phyloP scores from a whole-genome alignment of 2,888 invertebrate genomes.

The Pantelozetes paolii region DNA sequence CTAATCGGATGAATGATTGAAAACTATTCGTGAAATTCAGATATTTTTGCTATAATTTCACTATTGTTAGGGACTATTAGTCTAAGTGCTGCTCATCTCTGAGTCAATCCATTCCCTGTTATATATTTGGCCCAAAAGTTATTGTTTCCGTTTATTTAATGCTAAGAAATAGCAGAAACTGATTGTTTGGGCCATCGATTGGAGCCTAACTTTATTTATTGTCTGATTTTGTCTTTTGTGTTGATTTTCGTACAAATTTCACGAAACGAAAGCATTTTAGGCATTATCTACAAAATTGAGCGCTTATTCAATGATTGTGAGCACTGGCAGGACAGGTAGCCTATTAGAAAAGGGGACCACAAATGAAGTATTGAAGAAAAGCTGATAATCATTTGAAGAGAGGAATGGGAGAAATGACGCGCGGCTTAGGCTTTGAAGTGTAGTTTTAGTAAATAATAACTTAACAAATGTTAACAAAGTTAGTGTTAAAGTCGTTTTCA shows the following conservation, averaged over 20 bases:
- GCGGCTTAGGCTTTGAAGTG: background rate
- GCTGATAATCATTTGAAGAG: background rate
- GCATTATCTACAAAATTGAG: conserved; percentile 21
- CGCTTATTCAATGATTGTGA: conserved; percentile 15
- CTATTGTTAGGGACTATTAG: background rate
- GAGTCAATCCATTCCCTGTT: background rate
- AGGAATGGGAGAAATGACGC: background rate
- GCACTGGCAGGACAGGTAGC: background rate
- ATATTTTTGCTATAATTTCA: background rate
- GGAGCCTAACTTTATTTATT: background rate
- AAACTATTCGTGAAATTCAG: background rate
- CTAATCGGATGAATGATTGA: conserved; percentile 15
- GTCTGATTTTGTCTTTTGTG: conserved; percentile 4
- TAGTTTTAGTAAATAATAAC: conserved; percentile 1
- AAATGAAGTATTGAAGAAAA: background rate
- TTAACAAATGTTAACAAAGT: background rate
- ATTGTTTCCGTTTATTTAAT: background rate
- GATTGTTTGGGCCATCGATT: conserved; percentile 7
- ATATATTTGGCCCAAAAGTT: background rate
- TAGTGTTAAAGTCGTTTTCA: conserved; percentile 8
- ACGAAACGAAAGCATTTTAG: background rate
- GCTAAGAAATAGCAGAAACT: background rate
- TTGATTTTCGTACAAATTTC: conserved; percentile 4
- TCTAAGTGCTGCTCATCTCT: background rate
- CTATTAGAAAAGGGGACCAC: background rate